A percentile compares a stretch with the other conserved stretches of the same genome.
phyloP scores from a whole-genome alignment of 2,888 invertebrate genomes.

The Chorisops tibialis region DNA sequence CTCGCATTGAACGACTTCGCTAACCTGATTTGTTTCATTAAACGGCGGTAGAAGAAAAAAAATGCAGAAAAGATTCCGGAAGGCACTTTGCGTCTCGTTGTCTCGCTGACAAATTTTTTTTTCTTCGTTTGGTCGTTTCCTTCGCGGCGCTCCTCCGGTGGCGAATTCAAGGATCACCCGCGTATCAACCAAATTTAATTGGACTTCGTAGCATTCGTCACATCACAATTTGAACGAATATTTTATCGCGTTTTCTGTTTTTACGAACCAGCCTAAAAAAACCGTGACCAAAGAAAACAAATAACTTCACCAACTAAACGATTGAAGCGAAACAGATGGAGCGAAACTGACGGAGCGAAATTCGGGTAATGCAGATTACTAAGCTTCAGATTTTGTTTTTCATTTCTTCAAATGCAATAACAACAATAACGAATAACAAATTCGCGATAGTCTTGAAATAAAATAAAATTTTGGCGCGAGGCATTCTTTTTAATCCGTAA shows the following conservation, averaged over 20 bases:
- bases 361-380: no score
- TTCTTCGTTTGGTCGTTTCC: not conserved
- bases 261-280: slow-evolving; percentile 4
- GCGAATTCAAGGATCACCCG: not conserved
- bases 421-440: no score
- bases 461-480: no score
- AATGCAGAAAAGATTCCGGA: not conserved
- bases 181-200: not conserved
- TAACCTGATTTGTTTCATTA: slow-evolving; percentile 12
- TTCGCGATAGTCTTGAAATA: no score
- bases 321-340: no score
- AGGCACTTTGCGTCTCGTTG: slow-evolving; percentile 10
- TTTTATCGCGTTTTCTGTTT: not conserved
- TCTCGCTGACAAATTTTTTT: not conserved
- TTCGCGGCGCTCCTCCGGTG: not conserved
- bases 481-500: no score
- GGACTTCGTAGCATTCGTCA: no score
- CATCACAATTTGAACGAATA: no score
- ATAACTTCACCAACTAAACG: not conserved
- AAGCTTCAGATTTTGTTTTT: no score
- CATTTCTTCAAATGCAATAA: no score
- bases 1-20: not conserved
- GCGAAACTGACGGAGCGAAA: no score
- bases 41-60: not conserved
- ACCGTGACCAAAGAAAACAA: slow-evolving; percentile 1